Evolutionary conservation across 2,797 vertebrate species (phyloP), one percentile per base, ranked within the genome.

Genomic region (Alcedo quadribrachys): DNA sequence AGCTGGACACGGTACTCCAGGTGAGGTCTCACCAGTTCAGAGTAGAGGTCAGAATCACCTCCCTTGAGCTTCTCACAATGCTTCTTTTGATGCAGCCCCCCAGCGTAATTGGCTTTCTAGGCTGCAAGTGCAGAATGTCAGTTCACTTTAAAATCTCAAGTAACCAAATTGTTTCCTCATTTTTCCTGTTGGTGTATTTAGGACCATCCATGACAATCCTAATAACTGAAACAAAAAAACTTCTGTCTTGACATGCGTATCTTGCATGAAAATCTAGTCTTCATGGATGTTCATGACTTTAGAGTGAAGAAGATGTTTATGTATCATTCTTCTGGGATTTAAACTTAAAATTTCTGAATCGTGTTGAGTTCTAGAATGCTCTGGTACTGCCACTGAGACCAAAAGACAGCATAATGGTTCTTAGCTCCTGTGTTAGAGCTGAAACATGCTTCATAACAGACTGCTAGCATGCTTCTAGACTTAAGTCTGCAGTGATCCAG

Each of bases 371-470:
- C 43, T 57, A 20, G 79, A 75, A 33, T 45, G 11, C 13, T 74
- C 70, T 40, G 18, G 8, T 88, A 3, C 22, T 37, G 12, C 55
- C 30, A 18, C 5, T 0, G 0, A 53, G 58, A 87, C 20, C 12
- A 35, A 61, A 24, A 3, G 27, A 19, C 27, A 65, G 14, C 19
- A 0, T 7, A 40, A 50, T 75, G 15, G 37, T 82, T 70, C 60
- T 50, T 5, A 6, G 25, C 28, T 74, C 11, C 5, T 30, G 40
- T 51, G 7, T 61, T 62, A 54, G 24, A 48, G 10, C 32, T 0
- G 1, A 45, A 70, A n/a, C 37, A 40, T 0, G 7, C 48, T 62
- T 40, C 6, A 6, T 40, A 40, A 40, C 37, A 40, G 37, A 30
- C n/a, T 81, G 35, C 18, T 74, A 6, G 15, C 3, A 0, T 10